Evolutionary conservation across 2,888 invertebrate genomes (phyloP).

Genomic region (Cerceris rybyensis): DNA sequence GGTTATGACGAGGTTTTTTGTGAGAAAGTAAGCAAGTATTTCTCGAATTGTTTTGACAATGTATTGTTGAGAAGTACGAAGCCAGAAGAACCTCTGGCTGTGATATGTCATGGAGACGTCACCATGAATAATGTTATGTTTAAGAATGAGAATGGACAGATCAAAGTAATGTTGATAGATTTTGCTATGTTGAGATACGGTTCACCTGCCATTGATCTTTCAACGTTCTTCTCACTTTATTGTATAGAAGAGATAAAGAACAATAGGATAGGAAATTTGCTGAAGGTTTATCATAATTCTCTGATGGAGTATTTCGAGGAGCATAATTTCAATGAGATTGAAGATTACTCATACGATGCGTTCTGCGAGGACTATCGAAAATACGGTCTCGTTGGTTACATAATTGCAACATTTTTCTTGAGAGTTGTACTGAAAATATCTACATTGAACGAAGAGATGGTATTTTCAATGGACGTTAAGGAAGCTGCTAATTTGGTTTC

Average conservation of each 20-base stretch:
- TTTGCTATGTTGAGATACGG: slow-evolving; percentile 72
- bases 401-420: slow-evolving; percentile 66
- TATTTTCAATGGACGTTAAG: accelerated
- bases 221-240: slow-evolving; percentile 70
- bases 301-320: slow-evolving; percentile 63
- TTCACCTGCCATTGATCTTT: slow-evolving; percentile 73
- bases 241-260: slow-evolving; percentile 49
- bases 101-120: slow-evolving; percentile 76
- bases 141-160: slow-evolving; percentile 27
- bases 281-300: slow-evolving; percentile 68
- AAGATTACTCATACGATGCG: slow-evolving; percentile 67
- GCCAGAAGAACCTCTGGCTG: slow-evolving; percentile 72
- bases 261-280: slow-evolving; percentile 58
- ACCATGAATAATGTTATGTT: slow-evolving; percentile 74
- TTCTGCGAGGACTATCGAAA: slow-evolving; percentile 69
- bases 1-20: slow-evolving; percentile 59
- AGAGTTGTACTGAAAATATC: slow-evolving; percentile 39
- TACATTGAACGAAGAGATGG: accelerated
- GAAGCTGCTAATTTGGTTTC: not conserved
- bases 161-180: slow-evolving; percentile 66
- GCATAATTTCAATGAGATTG: slow-evolving; percentile 53
- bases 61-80: slow-evolving; percentile 50
- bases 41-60: slow-evolving; percentile 34
- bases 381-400: slow-evolving; percentile 68
- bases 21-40: slow-evolving; percentile 57